Conservation (phyloP, 2,888 invertebrate genomes). For the Melinaea menophilus region DNA sequence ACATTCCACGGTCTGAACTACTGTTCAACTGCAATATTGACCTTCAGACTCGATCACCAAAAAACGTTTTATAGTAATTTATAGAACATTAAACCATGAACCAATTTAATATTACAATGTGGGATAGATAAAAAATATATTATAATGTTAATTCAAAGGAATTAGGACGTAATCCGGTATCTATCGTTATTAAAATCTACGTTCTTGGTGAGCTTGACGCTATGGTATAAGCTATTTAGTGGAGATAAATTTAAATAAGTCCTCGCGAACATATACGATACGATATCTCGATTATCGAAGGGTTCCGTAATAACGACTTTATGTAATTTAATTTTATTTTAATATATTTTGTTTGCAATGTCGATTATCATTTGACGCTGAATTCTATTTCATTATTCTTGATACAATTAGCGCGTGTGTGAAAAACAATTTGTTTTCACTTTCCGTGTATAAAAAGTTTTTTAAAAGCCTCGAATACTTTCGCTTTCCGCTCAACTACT, state of each 20-base stretch:
- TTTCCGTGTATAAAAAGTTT: too few species aligned
- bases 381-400: too few species aligned
- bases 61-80: background rate
- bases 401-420: too few species aligned
- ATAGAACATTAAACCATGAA: conserved; percentile 37
- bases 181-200: conserved; percentile 59
- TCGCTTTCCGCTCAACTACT: too few species aligned
- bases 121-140: conserved; percentile 33
- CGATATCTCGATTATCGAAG: background rate
- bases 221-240: conserved; percentile 33
- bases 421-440: too few species aligned
- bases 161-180: conserved; percentile 50
- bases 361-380: too few species aligned
- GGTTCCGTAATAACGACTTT: too few species aligned
- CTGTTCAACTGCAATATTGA: conserved; percentile 37
- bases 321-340: too few species aligned
- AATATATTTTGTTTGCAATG: too few species aligned
- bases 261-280: background rate
- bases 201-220: conserved; percentile 43
- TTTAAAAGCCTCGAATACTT: too few species aligned
- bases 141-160: conserved; percentile 47
- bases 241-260: conserved; percentile 33
- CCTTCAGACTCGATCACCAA: background rate
- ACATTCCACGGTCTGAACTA: conserved; percentile 55
- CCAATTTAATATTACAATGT: conserved; percentile 21